These are phyloP conservation scores for Phaenicophaeus curvirostris DNA, from an alignment of 2,797 vertebrate genomes.

Conservation along the genomic window DNA sequence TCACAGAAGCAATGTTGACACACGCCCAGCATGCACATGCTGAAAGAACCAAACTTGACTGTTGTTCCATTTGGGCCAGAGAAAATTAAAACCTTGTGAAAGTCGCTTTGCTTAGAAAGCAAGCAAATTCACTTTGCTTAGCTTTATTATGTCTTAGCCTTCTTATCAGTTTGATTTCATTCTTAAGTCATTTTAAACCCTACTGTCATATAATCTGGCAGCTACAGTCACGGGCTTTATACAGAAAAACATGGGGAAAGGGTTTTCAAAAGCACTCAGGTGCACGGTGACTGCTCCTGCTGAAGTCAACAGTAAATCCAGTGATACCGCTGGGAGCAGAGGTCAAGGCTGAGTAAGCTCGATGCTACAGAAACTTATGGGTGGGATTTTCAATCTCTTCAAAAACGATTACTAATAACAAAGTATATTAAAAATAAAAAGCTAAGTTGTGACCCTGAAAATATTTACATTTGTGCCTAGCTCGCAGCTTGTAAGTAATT, in stretches of 20 bases:
- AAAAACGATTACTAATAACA: neutral
- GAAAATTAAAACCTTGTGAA: conserved; percentile 33
- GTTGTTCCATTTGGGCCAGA: neutral
- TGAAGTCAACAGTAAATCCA: conserved; percentile 36
- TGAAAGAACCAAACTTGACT: neutral
- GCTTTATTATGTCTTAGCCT: conserved; percentile 20
- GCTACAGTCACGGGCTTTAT: neutral
- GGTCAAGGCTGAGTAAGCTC: conserved; percentile 23
- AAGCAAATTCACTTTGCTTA: conserved; percentile 16
- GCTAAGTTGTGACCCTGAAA: conserved; percentile 33
- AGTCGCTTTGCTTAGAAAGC: neutral
- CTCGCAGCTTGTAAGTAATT: conserved; percentile 47
- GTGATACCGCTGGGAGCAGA: neutral
- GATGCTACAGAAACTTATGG: neutral
- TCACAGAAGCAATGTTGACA: accelerated
- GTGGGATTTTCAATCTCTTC: conserved; percentile 54
- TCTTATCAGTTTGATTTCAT: conserved; percentile 28
- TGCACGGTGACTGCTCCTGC: neutral
- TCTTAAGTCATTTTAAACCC: conserved; percentile 30
- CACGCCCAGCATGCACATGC: accelerated
- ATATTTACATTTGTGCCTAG: conserved; percentile 42
- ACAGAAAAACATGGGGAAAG: conserved; percentile 14
- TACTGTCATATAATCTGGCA: conserved; percentile 20
- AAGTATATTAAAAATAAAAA: conserved; percentile 52
- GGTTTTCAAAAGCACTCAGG: neutral